Percentiles rank a stretch among this genome's conserved stretches.
These are phyloP conservation scores for Drosophila bocki DNA, from an alignment of 1,140 invertebrate genomes.

Conservation along the genomic window DNA sequence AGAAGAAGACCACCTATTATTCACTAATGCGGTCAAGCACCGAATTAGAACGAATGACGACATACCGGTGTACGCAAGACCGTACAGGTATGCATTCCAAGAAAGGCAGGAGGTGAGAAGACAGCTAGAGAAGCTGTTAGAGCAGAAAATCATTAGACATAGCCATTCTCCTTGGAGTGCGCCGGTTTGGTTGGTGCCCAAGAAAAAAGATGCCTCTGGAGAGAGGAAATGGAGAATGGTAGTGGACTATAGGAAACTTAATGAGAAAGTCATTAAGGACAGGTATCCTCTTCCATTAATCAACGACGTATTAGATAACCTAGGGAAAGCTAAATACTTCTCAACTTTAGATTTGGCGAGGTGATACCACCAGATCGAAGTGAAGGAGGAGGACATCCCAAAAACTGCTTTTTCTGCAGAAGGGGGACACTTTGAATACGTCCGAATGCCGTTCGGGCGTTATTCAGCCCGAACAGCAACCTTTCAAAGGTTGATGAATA, in stretches of 20 bases:
- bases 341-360: no score
- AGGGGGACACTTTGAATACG: not conserved
- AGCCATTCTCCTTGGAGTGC: not conserved
- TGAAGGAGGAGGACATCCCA: not conserved
- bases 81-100: not conserved
- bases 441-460: no score
- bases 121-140: not conserved
- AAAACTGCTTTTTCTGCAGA: conserved; percentile 1
- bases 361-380: not conserved
- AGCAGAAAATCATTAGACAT: not conserved
- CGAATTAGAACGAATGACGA: no score
- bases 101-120: not conserved
- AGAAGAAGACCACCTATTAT: no score
- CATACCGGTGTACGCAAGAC: not conserved
- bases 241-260: not conserved
- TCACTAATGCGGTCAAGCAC: no score
- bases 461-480: no score
- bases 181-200: not conserved
- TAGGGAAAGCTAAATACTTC: no score
- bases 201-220: not conserved
- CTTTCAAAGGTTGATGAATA: not conserved
- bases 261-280: not conserved
- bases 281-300: not conserved
- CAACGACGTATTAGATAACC: no score
- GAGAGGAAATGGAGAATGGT: not conserved